Base-by-base conservation (phyloP, 2,797 vertebrate species). In the Manis crassicaudata region DNA sequence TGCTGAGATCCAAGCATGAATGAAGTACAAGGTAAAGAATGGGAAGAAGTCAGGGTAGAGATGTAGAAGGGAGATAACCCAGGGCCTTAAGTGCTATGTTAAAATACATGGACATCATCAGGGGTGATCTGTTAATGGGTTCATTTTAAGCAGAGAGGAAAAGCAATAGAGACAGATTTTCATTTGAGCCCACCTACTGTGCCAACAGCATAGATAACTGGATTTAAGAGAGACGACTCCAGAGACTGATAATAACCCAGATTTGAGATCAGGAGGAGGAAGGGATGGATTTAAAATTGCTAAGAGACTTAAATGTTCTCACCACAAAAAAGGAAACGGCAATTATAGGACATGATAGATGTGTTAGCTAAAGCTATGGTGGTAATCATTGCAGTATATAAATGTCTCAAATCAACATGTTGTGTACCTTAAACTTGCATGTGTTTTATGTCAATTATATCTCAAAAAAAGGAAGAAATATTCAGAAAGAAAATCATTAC, bases 401-500 rank as follows among this genome's bases (percentile, higher is more conserved):
- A 92, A 52, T 68, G 20, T 52, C 75, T 92, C 75, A 75, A 21
- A 81, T 46, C 50, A 67, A 50, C 12, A 67, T 21, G 12, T 37
- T 50, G 29, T 82, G 35, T 13, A 58, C 32, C 20, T 72, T 86
- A 87, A 95, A 85, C 4, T 62, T 63, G 62, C 14, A 56, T 56
- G 40, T 43, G 35, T 40, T 90, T 54, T 82, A 52, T 73, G 18
- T 91, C 58, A 91, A 86, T 72, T 86, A 56, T 65, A 73, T 17
- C 18, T 37, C 63, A 87, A 54, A 86, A 62, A 76, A 62, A 63
- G 60, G 54, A 52, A 94, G 25, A 92, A 94, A 95, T 58, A 90
- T 72, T 96, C 95, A 75, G 37, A 82, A 90, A 92, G 9, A 43
- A 92, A 82, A 46, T 94, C 8, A 70, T 54, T 89, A 63, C 25